Conservation (phyloP, 2,113 vertebrate species). For the Onychostruthus taczanowskii region DNA sequence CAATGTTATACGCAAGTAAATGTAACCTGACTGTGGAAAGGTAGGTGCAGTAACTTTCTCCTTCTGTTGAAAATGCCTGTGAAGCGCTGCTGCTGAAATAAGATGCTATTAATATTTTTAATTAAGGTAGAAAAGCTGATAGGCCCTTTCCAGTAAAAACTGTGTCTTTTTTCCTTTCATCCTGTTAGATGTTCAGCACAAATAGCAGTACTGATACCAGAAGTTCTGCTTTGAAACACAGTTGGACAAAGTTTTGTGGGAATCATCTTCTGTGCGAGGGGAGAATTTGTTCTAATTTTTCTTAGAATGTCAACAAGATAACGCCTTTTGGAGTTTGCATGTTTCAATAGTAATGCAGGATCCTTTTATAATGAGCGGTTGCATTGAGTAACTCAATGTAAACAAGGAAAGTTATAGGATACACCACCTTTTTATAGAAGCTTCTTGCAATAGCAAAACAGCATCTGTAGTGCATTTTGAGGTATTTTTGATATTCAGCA, state of each 20-base stretch:
- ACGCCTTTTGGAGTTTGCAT: background rate
- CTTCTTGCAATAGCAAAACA: background rate
- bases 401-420: background rate
- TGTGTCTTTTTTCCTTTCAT: background rate
- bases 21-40: background rate
- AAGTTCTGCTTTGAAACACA: background rate
- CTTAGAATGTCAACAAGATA: background rate
- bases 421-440: background rate
- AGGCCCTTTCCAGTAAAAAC: background rate
- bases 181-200: background rate
- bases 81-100: background rate
- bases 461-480: background rate
- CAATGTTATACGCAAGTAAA: background rate
- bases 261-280: fast-evolving
- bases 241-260: background rate
- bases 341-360: background rate
- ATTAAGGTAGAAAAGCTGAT: background rate
- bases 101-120: background rate
- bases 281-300: background rate
- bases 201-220: background rate
- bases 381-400: background rate
- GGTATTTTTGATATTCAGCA: background rate
- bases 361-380: background rate
- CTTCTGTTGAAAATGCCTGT: background rate
- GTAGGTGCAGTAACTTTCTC: background rate